Evolutionary conservation across 2,113 vertebrate genomes (phyloP), one percentile per base, ranked within the genome.

Genomic region (Craseonycteris thonglongyai): DNA sequence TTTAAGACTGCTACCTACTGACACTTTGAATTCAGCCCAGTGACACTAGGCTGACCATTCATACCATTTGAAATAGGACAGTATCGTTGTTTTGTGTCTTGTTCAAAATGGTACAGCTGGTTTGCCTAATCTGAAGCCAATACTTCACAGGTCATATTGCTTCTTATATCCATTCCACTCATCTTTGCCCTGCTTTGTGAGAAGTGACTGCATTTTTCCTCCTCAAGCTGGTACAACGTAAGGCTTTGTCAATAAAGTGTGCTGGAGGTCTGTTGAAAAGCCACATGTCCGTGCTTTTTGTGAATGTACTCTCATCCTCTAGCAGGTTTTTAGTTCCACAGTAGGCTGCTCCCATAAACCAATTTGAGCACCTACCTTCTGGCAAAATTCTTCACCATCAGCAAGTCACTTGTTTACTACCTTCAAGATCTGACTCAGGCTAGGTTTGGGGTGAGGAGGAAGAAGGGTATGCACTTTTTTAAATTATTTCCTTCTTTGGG

Each of bases 401-500:
- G 13, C 16, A 56, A 54, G 6, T n/a, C 33, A 11, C 5, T 78
- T 87, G 5, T 66, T 88, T 4, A 28, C 0, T 18, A 6, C 59
- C 7, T 61, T 8, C 16, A 49, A 16, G 45, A 21, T 72, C 3
- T 75, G 35, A 74, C 10, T 80, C 6, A 54, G 3, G 28, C 47
- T 49, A 2, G 5, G 7, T 2, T 71, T 49, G 10, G 3, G 9
- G 5, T 68, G 8, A 14, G 16, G 1, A 35, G 3, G 3, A 54
- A 1, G 2, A 10, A 49, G 4, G 7, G 14, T 1, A 0, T 65
- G 0, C 0, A 4, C 4, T 75, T 88, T 76, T 19, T 33, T 19
- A 45, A 71, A 81, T 76, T 3, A 33, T 2, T 42, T 65, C 3
- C n/a, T 71, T 88, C 12, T 54, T 86, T 72, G 35, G 9, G 2